phyloP scores from a whole-genome alignment of 2,888 invertebrate species.

The Tetrapedia diversipes region DNA sequence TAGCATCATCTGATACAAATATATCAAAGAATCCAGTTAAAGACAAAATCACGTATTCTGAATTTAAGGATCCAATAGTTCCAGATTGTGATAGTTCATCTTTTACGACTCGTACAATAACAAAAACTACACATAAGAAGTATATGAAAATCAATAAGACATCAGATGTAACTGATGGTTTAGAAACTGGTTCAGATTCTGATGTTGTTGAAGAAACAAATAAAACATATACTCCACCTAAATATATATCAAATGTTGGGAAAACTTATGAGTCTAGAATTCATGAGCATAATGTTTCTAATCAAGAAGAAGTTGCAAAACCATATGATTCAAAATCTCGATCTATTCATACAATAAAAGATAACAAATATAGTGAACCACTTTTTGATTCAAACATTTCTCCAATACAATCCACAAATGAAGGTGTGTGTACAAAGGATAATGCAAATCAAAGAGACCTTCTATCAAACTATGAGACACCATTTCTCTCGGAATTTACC shows the following conservation, averaged over 20 bases:
- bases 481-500: constrained; percentile 89
- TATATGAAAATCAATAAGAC: constrained; percentile 70
- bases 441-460: constrained; percentile 71
- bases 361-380: constrained; percentile 72
- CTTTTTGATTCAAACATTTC: constrained; percentile 75
- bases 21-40: constrained; percentile 71
- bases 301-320: constrained; percentile 64
- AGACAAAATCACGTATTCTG: constrained; percentile 70
- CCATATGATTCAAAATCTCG: constrained; percentile 67
- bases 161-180: constrained; percentile 84
- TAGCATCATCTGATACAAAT: constrained; percentile 27
- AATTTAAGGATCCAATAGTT: constrained; percentile 66
- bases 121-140: constrained; percentile 72
- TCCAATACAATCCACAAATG: constrained; percentile 69
- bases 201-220: constrained; percentile 83
- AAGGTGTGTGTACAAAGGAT: constrained; percentile 66
- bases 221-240: constrained; percentile 59
- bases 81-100: constrained; percentile 64
- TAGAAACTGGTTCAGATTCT: constrained; percentile 89
- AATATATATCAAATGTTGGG: constrained; percentile 64
- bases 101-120: constrained; percentile 62
- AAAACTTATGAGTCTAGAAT: constrained; percentile 63
- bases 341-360: constrained; percentile 62
- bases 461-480: constrained; percentile 85
- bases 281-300: constrained; percentile 49